phyloP scores from a whole-genome alignment of 2,888 invertebrate species.

The Celastrina argiolus region DNA sequence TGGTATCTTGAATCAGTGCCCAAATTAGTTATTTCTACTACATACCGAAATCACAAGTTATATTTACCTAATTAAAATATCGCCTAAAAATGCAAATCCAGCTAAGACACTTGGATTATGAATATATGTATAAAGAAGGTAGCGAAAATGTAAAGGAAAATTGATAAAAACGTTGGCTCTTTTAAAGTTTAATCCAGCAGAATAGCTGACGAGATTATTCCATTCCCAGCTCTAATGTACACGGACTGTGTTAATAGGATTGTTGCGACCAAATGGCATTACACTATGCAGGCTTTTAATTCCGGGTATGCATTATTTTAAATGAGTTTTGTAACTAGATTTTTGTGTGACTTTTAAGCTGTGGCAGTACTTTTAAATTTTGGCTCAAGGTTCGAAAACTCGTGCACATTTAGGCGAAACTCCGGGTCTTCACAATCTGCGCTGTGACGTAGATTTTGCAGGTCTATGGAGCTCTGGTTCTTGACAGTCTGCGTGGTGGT shows the following conservation, averaged over 20 bases:
- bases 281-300: neutral
- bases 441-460: too few relatives aligned
- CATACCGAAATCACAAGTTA: too few relatives aligned
- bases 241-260: slow-evolving; percentile 12
- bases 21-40: too few relatives aligned
- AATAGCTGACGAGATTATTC: neutral
- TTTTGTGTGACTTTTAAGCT: too few relatives aligned
- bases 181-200: neutral
- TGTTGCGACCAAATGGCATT: slow-evolving; percentile 4
- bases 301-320: neutral
- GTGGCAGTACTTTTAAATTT: too few relatives aligned
- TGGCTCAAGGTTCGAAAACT: too few relatives aligned
- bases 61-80: neutral
- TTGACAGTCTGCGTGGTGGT: too few relatives aligned
- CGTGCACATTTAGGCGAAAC: too few relatives aligned
- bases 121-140: neutral
- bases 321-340: neutral
- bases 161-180: neutral
- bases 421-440: too few relatives aligned
- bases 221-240: slow-evolving; percentile 9
- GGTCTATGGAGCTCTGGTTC: too few relatives aligned
- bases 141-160: neutral
- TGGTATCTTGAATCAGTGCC: too few relatives aligned
- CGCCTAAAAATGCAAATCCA: too few relatives aligned
- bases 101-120: neutral